Evolutionary conservation across 2,113 vertebrate species (phyloP), one percentile per base, ranked within the genome.

Genomic region (Carlito syrichta): DNA sequence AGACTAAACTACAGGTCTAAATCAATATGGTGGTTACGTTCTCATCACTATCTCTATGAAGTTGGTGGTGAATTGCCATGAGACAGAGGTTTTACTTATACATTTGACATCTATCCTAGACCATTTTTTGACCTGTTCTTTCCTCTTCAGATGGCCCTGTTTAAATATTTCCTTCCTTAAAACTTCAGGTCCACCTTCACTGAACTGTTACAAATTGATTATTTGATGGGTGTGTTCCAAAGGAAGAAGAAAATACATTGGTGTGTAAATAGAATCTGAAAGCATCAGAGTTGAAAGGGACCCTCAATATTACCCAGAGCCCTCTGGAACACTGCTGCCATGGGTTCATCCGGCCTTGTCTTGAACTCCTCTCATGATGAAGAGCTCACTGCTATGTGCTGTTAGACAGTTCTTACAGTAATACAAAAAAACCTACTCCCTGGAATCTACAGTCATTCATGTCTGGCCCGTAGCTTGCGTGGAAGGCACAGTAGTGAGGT

Each of bases 81-180:
- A 58, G 5, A 54, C 58, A 68, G 27, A 95, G 58, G 10, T 52
- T 48, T 62, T 86, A 22, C 40, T 63, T 66, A 50, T 14, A 1
- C 62, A 76, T 82, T 87, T 43, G 40, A 71, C 38, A 74, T 60
- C 74, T 23, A 40, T 60, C 78, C 62, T 35, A 81, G 13, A 63
- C 10, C 8, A 8, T 82, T 71, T 78, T 62, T 73, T 93, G 66
- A 56, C 40, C 66, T 52, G 0, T 79, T 91, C 27, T 83, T 92
- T 85, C 27, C 50, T 52, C 73, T 84, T 58, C 58, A 78, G 50
- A 25, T 56, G 40, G 22, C 58, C 62, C 43, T 30, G 83, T 69
- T 84, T 13, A 32, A 76, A 89, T 79, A 95, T 91, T 87, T 91
- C 27, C 77, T 95, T 92, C 50, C 63, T 92, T 85, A 88, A 85